Conservation (phyloP, 23 tunicate species). For the Trididemnum miniatum region DNA sequence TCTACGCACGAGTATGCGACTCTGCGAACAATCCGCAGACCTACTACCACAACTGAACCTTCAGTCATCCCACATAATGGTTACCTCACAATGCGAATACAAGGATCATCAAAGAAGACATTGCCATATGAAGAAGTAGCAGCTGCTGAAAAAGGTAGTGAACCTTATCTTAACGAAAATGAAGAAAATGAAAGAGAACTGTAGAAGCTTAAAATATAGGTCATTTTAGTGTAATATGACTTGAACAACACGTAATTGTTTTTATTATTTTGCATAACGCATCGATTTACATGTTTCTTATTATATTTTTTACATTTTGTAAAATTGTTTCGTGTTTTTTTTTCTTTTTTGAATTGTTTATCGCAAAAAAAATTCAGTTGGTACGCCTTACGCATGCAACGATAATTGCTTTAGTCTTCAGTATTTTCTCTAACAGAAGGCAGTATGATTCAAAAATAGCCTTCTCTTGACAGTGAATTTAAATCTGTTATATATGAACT, state of each 20-base stretch:
- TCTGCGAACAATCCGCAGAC: background rate
- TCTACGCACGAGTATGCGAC: background rate
- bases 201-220: background rate
- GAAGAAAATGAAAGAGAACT: background rate
- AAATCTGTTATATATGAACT: no score
- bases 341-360: no score
- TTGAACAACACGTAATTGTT: background rate
- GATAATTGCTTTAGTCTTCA: no score
- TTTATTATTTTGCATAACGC: background rate
- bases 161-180: background rate
- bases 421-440: no score
- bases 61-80: background rate
- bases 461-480: no score
- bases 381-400: no score
- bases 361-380: no score
- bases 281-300: no score
- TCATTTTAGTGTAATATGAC: background rate
- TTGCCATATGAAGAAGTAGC: background rate
- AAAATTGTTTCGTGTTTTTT: no score
- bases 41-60: background rate
- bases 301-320: no score
- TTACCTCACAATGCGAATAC: background rate
- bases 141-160: background rate
- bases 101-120: background rate
- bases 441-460: no score